Percentiles rank a stretch among this genome's conserved stretches.
Conservation (phyloP, 2,888 invertebrate genomes). For the Melanargia galathea region DNA sequence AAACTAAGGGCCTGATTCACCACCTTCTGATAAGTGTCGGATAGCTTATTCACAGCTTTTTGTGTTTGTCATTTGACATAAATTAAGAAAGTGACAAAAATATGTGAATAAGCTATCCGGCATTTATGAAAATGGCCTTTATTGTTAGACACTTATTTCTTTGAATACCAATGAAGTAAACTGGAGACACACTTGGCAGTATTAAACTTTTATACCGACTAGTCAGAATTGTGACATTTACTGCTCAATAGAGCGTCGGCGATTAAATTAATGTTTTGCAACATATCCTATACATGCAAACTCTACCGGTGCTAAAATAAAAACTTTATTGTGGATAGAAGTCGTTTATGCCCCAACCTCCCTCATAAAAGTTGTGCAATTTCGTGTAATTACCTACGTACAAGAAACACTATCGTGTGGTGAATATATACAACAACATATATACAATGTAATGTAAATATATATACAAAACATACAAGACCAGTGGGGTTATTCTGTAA, state of each 20-base stretch:
- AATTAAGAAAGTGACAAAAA: too few relatives aligned
- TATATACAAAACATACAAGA: too few relatives aligned
- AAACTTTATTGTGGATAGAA: slow-evolving; percentile 55
- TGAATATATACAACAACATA: slow-evolving; percentile 25
- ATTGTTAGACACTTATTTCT: background rate
- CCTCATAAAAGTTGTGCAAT: slow-evolving; percentile 49
- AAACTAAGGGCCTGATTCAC: too few relatives aligned
- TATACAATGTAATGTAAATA: too few relatives aligned
- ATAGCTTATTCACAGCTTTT: too few relatives aligned
- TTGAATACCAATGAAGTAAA: background rate
- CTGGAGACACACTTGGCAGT: background rate
- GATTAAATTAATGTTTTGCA: slow-evolving; percentile 50
- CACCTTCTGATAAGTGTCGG: too few relatives aligned
- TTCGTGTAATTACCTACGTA: slow-evolving; percentile 51
- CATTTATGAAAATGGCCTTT: too few relatives aligned
- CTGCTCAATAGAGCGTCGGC: slow-evolving; percentile 47
- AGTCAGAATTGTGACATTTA: slow-evolving; percentile 48
- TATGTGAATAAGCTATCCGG: too few relatives aligned
- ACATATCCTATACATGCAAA: slow-evolving; percentile 38
- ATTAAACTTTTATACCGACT: slow-evolving; percentile 40
- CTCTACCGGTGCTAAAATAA: slow-evolving; percentile 51
- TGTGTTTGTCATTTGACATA: too few relatives aligned
- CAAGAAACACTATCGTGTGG: slow-evolving; percentile 56
- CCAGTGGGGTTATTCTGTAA: too few relatives aligned
- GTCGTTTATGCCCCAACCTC: slow-evolving; percentile 48